Base-by-base conservation (phyloP, 2,888 invertebrate species). In the Cheilosia grossa region DNA sequence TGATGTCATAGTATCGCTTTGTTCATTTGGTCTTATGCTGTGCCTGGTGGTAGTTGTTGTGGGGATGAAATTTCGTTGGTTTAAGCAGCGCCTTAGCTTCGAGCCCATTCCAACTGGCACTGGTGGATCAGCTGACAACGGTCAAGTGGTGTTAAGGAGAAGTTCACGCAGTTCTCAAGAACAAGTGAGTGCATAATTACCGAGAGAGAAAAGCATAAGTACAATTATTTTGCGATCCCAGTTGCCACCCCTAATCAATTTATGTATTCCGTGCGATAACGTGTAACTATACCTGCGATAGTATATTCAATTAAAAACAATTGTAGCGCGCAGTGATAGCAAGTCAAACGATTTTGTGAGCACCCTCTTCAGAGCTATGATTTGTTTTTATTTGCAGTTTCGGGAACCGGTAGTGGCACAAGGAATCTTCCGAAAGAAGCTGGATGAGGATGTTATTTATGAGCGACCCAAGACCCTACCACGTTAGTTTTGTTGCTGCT, bases 31-130 rank as follows among this genome's bases (percentile, higher is more conserved):
- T 61, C 47, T 81, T 69, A 66, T 91, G 69, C 27, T 89, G 24
- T 89, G 90, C 56, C 88, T 92, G 67, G 87, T 92, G 5, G 87
- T 90, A 4, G 87, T 89, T 0, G 83, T 92, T 77, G 75, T 93
- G 72, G 93, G 93, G 58, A 91, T 93, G 21, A 93, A 93, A 87
- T 88, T 93, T 17, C 93, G 92, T 89, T 92, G 93, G 90, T 93
- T 93, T 88, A 91, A 92, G 58, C 93, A 92, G 30, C 91, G 92
- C 13, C 88, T 91, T 21, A 89, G 87, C 54, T 91, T 91, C 66
- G 89, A 90, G 42, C 88, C 87, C 33, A 75, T 86, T 30, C 78
- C 86, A 24, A 86, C 79, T 24, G 82, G 87, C 49, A 87, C 87
- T 73, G 87, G 66, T 33, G 82, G 87, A 5, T 87, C 86, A 9